Evolutionary conservation across 2,113 vertebrate genomes (phyloP).

Genomic region (Amazona guildingii): DNA sequence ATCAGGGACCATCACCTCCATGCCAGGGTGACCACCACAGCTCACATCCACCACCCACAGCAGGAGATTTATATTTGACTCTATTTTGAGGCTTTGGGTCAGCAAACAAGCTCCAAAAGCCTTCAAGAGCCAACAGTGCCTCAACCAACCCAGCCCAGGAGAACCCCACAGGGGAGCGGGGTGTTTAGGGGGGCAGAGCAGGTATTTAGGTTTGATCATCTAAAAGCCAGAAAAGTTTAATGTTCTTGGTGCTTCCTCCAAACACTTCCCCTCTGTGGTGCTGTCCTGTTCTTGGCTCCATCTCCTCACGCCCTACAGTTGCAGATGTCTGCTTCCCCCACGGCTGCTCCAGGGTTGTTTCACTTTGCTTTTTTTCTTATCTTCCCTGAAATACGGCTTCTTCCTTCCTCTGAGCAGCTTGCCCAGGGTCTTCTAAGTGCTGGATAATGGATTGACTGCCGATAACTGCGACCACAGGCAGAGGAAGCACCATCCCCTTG

Average conservation of each 20-base stretch:
- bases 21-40: fast-evolving
- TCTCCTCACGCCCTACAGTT: fast-evolving
- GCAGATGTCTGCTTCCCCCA: neutral
- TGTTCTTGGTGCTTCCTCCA: neutral
- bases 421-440: neutral
- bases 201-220: neutral
- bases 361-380: neutral
- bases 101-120: neutral
- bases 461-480: neutral
- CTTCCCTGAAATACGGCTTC: neutral
- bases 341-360: fast-evolving
- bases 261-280: neutral
- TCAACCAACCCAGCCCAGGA: fast-evolving
- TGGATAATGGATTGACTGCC: fast-evolving
- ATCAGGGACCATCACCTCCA: neutral
- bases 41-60: neutral
- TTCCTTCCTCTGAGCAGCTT: neutral
- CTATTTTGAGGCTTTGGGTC: neutral
- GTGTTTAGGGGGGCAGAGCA: neutral
- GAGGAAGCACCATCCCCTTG: neutral
- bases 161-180: fast-evolving
- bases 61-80: neutral
- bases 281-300: neutral
- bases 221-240: neutral
- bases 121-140: neutral